A percentile compares a stretch with the other conserved stretches of the same genome.
These are phyloP conservation scores for Ceuthmochares aereus DNA, from an alignment of 2,113 vertebrate genomes.

Conservation along the genomic window DNA sequence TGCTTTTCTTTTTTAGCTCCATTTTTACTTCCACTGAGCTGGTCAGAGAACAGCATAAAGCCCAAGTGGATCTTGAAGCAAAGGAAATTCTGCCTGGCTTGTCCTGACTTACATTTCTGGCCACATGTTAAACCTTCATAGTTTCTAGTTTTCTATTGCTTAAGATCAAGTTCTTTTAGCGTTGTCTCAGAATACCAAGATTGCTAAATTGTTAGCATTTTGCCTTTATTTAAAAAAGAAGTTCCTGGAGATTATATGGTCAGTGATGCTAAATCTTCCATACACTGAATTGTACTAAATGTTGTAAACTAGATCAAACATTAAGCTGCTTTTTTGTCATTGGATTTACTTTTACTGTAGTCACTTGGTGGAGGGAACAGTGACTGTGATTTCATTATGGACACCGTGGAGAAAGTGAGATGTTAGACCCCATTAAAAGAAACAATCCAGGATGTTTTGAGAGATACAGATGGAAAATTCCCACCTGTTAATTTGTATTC, in stretches of 20 bases:
- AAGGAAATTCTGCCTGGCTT: neutral
- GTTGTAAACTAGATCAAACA: neutral
- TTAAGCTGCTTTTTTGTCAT: neutral
- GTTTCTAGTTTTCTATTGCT: neutral
- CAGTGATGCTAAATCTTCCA: neutral
- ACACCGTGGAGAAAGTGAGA: neutral
- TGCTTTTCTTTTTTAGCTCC: rapidly evolving
- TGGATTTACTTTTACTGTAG: neutral
- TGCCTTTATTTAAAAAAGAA: neutral
- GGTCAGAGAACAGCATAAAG: neutral
- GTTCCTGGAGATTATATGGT: neutral
- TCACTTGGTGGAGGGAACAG: neutral
- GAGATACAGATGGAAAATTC: neutral
- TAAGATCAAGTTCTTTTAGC: neutral
- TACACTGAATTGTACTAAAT: neutral
- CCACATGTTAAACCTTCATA: neutral
- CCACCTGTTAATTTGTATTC: conserved; percentile 12
- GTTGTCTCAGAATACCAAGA: neutral
- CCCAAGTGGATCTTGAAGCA: neutral
- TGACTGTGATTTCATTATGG: neutral
- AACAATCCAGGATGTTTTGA: neutral
- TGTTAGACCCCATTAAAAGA: neutral
- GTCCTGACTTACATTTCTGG: neutral
- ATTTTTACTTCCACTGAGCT: neutral
- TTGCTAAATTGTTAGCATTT: neutral